Conservation (phyloP, 2,888 invertebrate species). For the Micoletzkya japonica region DNA sequence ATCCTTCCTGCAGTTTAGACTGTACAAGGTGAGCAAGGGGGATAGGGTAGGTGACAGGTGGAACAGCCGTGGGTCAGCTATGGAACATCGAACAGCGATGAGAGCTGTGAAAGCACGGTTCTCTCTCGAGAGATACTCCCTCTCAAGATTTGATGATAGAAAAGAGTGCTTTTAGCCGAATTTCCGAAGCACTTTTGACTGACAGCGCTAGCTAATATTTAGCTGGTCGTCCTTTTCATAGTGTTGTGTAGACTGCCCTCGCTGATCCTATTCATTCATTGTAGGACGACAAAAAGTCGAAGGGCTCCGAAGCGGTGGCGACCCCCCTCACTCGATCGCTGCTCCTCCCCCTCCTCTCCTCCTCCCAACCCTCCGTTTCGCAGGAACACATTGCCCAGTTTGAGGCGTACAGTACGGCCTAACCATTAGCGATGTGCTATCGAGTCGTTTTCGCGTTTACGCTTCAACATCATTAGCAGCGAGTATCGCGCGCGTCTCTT, state of each 20-base stretch:
- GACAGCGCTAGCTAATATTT: no score
- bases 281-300: background rate
- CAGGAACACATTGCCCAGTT: constrained; percentile 11
- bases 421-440: background rate
- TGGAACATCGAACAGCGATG: no score
- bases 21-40: constrained; percentile 29
- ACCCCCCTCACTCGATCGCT: background rate
- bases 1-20: constrained; percentile 33
- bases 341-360: background rate
- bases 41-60: background rate
- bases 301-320: background rate
- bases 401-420: background rate
- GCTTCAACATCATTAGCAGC: background rate
- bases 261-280: background rate
- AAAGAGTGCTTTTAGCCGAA: background rate
- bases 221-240: background rate
- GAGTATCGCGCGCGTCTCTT: no score
- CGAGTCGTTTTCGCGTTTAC: background rate
- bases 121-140: no score
- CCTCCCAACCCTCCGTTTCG: constrained; percentile 7
- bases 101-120: no score
- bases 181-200: no score
- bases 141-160: background rate
- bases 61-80: background rate
- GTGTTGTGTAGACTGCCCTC: background rate